Evolutionary conservation across 1,140 invertebrate genomes (phyloP), one percentile per base, ranked within the genome.

Genomic region (Stegodyphus dumicola): DNA sequence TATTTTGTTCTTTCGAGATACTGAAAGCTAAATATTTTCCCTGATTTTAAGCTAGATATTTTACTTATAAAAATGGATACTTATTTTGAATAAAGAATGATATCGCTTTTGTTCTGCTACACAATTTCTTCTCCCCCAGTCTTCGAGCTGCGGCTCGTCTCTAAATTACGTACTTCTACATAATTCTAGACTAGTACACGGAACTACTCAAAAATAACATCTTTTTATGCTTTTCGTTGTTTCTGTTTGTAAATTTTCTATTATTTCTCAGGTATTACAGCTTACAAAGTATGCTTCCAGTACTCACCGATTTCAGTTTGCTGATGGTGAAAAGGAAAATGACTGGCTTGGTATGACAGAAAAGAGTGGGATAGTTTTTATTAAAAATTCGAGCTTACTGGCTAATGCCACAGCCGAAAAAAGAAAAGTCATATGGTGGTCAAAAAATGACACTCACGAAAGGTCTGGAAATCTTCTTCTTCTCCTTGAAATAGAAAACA

Each of bases 311-410:
- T 9, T 79, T 67, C 67, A 70, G 53, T 6, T 79, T 79, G 33
- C 51, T 11, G 56, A 60, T 11, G 56, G 33, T 33, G 33, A 60
- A 7, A 66, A 75, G 6, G 5, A 65, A 4, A 60, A 53, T 7
- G 80, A 83, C 11, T 83, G 70, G 70, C 48, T 83, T 15, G 60
- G 60, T 9, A 83, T 83, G 17, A 83, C 80, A 0, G 51, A 74
- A 54, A 18, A 75, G 7, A 66, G n/a, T 2, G 80, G 80, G 33
- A 67, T 83, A 33, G n/a, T 83, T 10, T 83, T n/a, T 6, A n/a
- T 83, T 4, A 52, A 64, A 66, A 53, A 83, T 51, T 71, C 70
- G 0, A 6, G 4, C 7, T 6, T 75, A 0, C 65, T 75, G 70
- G 60, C 80, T 1, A 52, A 67, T 15, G 17, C 60, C 10, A 33